phyloP scores from a whole-genome alignment of 2,797 vertebrate genomes.

The Leptodactylus fallax region DNA sequence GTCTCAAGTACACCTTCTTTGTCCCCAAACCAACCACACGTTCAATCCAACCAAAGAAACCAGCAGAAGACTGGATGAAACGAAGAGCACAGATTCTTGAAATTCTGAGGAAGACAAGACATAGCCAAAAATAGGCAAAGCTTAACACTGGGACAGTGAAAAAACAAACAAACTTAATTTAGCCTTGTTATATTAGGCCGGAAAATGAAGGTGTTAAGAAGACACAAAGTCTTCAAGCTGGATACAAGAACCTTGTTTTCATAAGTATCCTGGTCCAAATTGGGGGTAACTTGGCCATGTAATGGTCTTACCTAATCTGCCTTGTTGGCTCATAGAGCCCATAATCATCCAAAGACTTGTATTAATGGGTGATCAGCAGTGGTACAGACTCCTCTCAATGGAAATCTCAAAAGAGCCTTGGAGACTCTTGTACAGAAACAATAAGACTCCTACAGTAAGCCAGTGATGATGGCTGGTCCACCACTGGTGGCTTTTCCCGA shows the following conservation, averaged over 20 bases:
- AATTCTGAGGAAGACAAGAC: slow-evolving; percentile 64
- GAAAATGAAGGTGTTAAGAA: slow-evolving; percentile 13
- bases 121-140: slow-evolving; percentile 50
- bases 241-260: slow-evolving; percentile 27
- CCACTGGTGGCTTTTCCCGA: slow-evolving; percentile 25
- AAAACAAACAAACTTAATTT: slow-evolving; percentile 14
- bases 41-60: slow-evolving; percentile 15
- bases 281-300: not conserved
- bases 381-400: not conserved
- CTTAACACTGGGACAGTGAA: not conserved
- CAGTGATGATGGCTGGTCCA: slow-evolving; percentile 60
- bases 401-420: not conserved
- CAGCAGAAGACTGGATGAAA: slow-evolving; percentile 70
- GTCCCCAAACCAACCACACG: slow-evolving; percentile 61
- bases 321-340: not conserved
- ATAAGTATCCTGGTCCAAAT: not conserved
- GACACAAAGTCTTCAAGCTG: slow-evolving; percentile 1
- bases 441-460: slow-evolving; percentile 13
- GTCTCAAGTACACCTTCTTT: slow-evolving; percentile 76
- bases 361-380: not conserved
- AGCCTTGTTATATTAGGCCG: slow-evolving; percentile 24
- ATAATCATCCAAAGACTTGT: not conserved
- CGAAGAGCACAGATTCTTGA: slow-evolving; percentile 73
- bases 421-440: slow-evolving; percentile 22
- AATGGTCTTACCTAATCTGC: not conserved